Conservation (phyloP, 2,797 vertebrate genomes). For the Sebastes vulpes region DNA sequence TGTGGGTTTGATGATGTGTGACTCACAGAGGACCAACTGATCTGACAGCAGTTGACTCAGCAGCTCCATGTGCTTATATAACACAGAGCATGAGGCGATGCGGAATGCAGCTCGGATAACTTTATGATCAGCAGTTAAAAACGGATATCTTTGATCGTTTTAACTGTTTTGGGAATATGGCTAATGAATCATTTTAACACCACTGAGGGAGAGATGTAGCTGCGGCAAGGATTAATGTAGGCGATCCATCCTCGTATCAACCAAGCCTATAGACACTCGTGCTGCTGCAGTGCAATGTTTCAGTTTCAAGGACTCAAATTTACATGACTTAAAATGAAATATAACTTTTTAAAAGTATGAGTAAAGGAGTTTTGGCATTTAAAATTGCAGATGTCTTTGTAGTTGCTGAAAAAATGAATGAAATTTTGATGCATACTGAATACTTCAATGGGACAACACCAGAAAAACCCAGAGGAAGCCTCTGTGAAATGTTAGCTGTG, state of each 20-base stretch:
- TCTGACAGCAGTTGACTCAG: constrained; percentile 64
- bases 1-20: constrained; percentile 69
- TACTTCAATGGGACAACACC: neutral
- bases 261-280: neutral
- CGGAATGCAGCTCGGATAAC: constrained; percentile 13
- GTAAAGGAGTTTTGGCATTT: neutral
- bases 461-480: neutral
- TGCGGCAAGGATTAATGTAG: neutral
- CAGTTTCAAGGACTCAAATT: neutral
- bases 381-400: neutral
- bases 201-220: neutral
- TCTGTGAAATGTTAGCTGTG: neutral
- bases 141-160: neutral
- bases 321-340: neutral
- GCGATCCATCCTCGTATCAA: neutral
- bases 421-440: neutral
- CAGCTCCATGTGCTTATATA: constrained; percentile 57
- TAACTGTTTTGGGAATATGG: neutral
- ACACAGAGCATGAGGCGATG: constrained; percentile 21
- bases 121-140: constrained; percentile 13
- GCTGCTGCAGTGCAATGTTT: neutral
- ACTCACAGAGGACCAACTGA: constrained; percentile 63
- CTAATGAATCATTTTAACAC: neutral
- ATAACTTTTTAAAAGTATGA: neutral
- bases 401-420: neutral